phyloP scores from a whole-genome alignment of 2,888 invertebrate genomes.

The Drosophila subquinaria region DNA sequence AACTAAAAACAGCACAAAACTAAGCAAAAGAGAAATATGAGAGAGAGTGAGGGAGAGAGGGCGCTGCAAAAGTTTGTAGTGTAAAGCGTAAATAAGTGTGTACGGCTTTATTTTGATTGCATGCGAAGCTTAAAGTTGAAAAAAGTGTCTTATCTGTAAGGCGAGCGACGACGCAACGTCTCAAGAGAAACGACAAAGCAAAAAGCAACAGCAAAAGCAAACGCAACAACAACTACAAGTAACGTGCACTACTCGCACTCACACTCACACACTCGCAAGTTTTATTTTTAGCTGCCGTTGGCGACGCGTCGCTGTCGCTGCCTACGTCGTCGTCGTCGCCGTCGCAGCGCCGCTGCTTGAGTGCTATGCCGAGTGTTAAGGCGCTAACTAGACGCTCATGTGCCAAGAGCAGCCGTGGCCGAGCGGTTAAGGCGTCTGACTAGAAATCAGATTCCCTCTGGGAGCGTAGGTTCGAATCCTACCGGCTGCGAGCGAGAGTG shows the following conservation, averaged over 20 bases:
- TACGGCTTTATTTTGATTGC: conserved; percentile 65
- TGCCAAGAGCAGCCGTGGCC: conserved; percentile 82
- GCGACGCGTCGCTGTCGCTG: conserved; percentile 10
- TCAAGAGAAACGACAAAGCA: conserved; percentile 45
- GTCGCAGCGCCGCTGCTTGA: conserved; percentile 13
- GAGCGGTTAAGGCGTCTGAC: conserved; percentile 85
- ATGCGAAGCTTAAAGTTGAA: conserved; percentile 72
- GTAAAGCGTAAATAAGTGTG: conserved; percentile 65
- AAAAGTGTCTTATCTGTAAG: conserved; percentile 59
- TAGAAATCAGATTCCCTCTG: conserved; percentile 85
- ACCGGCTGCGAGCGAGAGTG: conserved; percentile 53
- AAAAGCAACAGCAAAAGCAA: conserved; percentile 2
- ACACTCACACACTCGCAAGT: conserved; percentile 3
- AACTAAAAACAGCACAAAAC: conserved; percentile 26
- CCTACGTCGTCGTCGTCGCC: conserved; percentile 1
- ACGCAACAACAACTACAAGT: conserved; percentile 11
- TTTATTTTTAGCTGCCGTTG: conserved; percentile 54
- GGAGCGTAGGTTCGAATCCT: conserved; percentile 85
- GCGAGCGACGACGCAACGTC: conserved; percentile 46
- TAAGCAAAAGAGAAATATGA: background rate
- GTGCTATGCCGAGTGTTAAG: conserved; percentile 48
- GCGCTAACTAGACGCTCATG: conserved; percentile 47
- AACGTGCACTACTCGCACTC: conserved; percentile 18
- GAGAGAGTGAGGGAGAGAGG: conserved; percentile 11
- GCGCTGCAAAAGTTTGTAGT: conserved; percentile 33